Percentiles rank a stretch among this genome's conserved stretches.
Conservation (phyloP, 2,888 invertebrate species). For the Cetonia aurata region DNA sequence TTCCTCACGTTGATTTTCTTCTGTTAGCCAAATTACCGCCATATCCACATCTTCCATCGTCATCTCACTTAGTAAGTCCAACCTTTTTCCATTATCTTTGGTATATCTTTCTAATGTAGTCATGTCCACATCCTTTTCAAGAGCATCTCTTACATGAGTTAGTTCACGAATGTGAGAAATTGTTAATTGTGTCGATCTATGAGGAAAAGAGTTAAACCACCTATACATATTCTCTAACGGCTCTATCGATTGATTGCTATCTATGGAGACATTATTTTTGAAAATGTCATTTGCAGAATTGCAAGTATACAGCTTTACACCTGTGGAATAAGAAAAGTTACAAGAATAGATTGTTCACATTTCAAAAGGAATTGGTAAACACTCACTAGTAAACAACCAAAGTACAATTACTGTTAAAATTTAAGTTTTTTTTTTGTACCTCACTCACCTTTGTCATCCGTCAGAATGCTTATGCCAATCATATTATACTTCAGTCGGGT, state of each 20-base stretch:
- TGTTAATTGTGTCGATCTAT: constrained; percentile 12
- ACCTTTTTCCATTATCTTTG: constrained; percentile 30
- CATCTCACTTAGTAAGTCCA: constrained; percentile 32
- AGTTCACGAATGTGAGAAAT: constrained; percentile 37
- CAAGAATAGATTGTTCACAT: neutral
- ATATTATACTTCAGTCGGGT: constrained; percentile 38
- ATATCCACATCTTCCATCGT: constrained; percentile 36
- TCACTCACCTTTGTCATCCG: constrained; percentile 32
- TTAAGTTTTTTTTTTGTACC: neutral
- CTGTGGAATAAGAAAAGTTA: constrained; percentile 9
- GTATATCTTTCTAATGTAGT: constrained; percentile 28
- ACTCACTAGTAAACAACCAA: neutral
- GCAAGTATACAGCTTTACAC: constrained; percentile 38
- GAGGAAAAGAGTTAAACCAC: constrained; percentile 40
- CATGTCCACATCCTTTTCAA: constrained; percentile 9
- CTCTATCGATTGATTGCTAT: neutral
- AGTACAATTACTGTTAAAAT: neutral
- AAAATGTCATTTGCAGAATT: constrained; percentile 43
- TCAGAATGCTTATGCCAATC: constrained; percentile 32
- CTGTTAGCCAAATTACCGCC: constrained; percentile 38
- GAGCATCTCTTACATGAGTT: constrained; percentile 27
- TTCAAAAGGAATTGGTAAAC: neutral
- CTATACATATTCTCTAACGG: constrained; percentile 19
- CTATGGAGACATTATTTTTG: constrained; percentile 22
- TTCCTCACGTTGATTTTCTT: constrained; percentile 16